A percentile compares a stretch with the other conserved stretches of the same genome.
These are phyloP conservation scores for Xyrauchen texanus DNA, from an alignment of 2,113 vertebrate species.

Conservation along the genomic window DNA sequence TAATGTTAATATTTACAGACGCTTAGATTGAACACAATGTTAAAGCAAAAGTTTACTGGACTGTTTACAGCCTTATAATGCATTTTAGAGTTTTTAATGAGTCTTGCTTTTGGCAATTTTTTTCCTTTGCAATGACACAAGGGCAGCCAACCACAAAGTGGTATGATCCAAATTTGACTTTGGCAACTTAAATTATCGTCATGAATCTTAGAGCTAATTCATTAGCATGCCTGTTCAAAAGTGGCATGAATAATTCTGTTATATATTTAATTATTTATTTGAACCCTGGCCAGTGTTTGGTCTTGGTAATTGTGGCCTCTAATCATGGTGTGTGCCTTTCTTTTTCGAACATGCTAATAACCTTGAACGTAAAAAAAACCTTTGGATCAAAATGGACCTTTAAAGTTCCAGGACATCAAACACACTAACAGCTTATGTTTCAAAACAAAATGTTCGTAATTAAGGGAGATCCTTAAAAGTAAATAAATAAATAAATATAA, in stretches of 20 bases:
- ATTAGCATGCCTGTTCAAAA: background rate
- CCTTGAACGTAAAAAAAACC: background rate
- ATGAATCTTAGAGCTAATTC: background rate
- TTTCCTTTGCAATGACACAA: constrained; percentile 3
- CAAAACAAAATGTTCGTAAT: background rate
- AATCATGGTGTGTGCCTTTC: no score
- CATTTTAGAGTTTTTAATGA: background rate
- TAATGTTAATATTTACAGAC: background rate
- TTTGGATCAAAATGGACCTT: background rate
- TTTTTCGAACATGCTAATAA: no score
- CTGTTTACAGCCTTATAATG: background rate
- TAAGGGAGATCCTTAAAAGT: constrained; percentile 44
- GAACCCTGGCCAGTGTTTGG: background rate
- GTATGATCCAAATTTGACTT: background rate
- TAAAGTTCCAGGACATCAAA: background rate
- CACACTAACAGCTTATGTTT: background rate
- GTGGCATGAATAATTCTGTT: background rate
- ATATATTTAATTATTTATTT: background rate
- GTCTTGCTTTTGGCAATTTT: background rate
- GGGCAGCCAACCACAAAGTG: constrained; percentile 12
- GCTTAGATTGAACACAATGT: background rate
- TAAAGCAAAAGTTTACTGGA: background rate
- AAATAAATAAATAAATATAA: no score
- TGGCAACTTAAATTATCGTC: constrained; percentile 6
- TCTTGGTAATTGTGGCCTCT: background rate